phyloP scores from a whole-genome alignment of 2,113 vertebrate genomes.

The Synodontis membranacea region DNA sequence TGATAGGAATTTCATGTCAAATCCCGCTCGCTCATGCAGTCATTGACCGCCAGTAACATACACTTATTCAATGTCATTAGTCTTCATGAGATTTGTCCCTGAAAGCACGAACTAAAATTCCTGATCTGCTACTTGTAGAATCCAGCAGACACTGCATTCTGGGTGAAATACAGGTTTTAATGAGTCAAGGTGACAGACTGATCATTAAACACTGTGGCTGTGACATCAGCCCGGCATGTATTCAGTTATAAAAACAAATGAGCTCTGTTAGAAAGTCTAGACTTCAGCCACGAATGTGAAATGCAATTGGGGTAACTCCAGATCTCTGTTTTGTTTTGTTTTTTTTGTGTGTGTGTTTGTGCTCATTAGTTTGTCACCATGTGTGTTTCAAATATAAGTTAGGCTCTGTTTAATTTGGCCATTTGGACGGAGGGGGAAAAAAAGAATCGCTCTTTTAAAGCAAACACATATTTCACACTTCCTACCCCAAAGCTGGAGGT shows the following conservation, averaged over 20 bases:
- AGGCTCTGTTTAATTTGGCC: conserved; percentile 54
- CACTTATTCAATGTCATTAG: not conserved
- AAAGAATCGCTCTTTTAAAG: conserved; percentile 68
- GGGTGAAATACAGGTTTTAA: not conserved
- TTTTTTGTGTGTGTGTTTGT: conserved; percentile 20
- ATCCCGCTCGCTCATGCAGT: not conserved
- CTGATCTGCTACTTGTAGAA: not conserved
- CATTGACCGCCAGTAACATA: not conserved
- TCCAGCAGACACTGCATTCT: not conserved
- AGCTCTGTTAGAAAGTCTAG: conserved; percentile 59
- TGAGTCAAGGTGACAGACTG: not conserved
- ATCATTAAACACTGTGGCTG: not conserved
- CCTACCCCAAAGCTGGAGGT: conserved; percentile 61
- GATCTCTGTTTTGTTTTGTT: conserved; percentile 11
- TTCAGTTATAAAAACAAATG: conserved; percentile 43
- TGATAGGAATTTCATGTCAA: not conserved
- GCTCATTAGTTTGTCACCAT: conserved; percentile 23
- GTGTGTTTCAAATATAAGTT: not conserved
- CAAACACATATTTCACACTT: conserved; percentile 72
- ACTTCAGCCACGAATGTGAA: conserved; percentile 12
- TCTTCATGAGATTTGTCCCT: not conserved
- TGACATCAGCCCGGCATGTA: not conserved
- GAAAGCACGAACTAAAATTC: not conserved
- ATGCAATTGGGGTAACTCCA: not conserved
- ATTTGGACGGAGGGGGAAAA: conserved; percentile 43